Evolutionary conservation across 2,888 invertebrate genomes (phyloP), one percentile per base, ranked within the genome.

Genomic region (Alloscopus bannaensis): DNA sequence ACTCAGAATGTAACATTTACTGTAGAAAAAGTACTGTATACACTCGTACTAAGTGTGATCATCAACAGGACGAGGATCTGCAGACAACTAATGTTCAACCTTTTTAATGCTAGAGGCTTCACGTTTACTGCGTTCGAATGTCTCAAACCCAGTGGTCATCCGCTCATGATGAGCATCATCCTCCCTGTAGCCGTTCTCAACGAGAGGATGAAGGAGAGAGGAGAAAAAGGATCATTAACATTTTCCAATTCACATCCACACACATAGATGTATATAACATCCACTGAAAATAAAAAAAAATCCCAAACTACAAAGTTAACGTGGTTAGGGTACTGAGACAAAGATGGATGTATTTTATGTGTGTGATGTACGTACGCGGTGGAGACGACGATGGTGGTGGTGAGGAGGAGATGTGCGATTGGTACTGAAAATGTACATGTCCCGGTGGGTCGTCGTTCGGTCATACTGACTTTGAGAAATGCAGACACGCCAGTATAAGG

Each of bases 71-170:
- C 59, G 68, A 69, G 47, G 24, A 77, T 55, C 29, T 55, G n/a
- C 36, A 20, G n/a, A n/a, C n/a, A n/a, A n/a, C n/a, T 65, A 22
- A 36, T 65, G 65, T 45, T 60, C 11, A 26, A 31, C 55, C 28
- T 50, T 50, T n/a, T n/a, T n/a, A n/a, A n/a, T 55, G 55, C 55
- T 55, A 55, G 55, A 55, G 55, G 55, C 55, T 55, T 55, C 55
- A 6, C 55, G 24, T 28, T 47, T 18, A 13, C 47, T n/a, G 65
- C 20, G 76, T 69, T 76, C 70, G 57, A 77, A 78, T 71, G 78
- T 78, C 78, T 78, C 78, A 78, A 78, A 78, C 78, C 78, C 78
- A 78, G 78, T 77, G 77, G 77, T 77, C 77, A 77, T 77, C 77
- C 77, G 69, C 64, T 77, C 20, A 59, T 55, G 31, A 52, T 64